phyloP scores from a whole-genome alignment of 2,888 invertebrate genomes.

The Amblyjoppa fuscipennis region DNA sequence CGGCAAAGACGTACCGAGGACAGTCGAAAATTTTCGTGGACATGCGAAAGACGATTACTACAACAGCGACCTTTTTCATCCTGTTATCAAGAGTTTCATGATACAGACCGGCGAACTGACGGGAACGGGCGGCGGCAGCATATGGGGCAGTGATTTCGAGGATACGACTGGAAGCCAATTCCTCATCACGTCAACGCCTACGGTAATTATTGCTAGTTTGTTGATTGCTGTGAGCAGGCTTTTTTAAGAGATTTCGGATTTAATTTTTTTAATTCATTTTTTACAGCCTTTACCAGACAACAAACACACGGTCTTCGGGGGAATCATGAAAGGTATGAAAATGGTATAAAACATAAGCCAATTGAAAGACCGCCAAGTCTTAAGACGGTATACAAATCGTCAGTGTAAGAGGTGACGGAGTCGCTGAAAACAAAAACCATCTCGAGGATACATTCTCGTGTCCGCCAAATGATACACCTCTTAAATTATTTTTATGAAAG shows the following conservation, averaged over 20 bases:
- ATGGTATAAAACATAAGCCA: conserved; percentile 98
- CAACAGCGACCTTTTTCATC: conserved; percentile 96
- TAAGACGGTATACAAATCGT: conserved; percentile 92
- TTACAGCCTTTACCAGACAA: conserved; percentile 98
- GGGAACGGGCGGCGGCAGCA: conserved; percentile 99
- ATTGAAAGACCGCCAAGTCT: conserved; percentile 97
- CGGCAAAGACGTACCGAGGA: conserved; percentile 95
- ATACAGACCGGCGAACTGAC: conserved; percentile 95
- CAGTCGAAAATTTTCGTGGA: conserved; percentile 99
- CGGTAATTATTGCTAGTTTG: no score
- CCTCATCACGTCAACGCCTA: no score
- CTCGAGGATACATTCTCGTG: no score
- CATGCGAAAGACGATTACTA: conserved; percentile 98
- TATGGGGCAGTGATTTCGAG: conserved; percentile 99
- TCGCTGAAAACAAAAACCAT: no score
- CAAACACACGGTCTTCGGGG: conserved; percentile 99
- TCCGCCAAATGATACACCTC: no score
- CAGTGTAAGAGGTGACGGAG: no score
- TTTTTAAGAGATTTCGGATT: no score
- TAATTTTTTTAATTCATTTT: conserved; percentile 47
- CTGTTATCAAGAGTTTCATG: conserved; percentile 97
- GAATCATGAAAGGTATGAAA: conserved; percentile 98
- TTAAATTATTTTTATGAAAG: no score
- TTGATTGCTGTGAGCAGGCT: no score
- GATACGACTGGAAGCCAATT: conserved; percentile 85